A percentile compares a stretch with the other conserved stretches of the same genome.
Conservation (phyloP, 2,888 invertebrate genomes). For the Notodonta ziczac region DNA sequence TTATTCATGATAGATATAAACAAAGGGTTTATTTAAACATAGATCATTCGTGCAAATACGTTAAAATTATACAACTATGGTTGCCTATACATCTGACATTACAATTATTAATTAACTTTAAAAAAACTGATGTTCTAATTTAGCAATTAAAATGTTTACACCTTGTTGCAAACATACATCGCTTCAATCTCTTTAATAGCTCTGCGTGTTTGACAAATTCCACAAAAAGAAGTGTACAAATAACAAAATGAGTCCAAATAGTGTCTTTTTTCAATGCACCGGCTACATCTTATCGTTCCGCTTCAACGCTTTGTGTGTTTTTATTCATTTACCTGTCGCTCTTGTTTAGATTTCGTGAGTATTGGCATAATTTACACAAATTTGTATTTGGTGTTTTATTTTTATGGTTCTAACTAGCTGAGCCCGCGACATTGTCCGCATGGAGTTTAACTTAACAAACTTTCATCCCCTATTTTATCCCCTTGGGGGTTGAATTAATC, state of each 20-base stretch:
- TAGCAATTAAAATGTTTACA: slow-evolving; percentile 10
- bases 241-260: slow-evolving; percentile 22
- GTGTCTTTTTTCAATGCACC: slow-evolving; percentile 19
- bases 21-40: background rate
- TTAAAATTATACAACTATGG: too few relatives aligned
- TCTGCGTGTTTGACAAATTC: slow-evolving; percentile 22
- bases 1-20: background rate
- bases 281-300: slow-evolving; percentile 24
- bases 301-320: slow-evolving; percentile 15
- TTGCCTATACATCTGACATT: background rate
- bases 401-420: background rate
- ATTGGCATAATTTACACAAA: slow-evolving; percentile 14
- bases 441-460: too few relatives aligned
- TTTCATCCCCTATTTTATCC: too few relatives aligned
- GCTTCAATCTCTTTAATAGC: slow-evolving; percentile 10
- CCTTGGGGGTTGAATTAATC: too few relatives aligned
- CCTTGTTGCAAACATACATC: slow-evolving; percentile 11
- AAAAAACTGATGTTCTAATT: background rate
- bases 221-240: slow-evolving; percentile 11
- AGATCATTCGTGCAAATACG: too few relatives aligned
- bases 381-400: slow-evolving; percentile 9
- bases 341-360: slow-evolving; percentile 13
- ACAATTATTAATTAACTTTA: background rate
- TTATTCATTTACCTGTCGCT: slow-evolving; percentile 21
- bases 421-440: too few relatives aligned